Evolutionary conservation across 2,113 vertebrate species (phyloP), one percentile per base, ranked within the genome.

Genomic region (Pavo muticus): DNA sequence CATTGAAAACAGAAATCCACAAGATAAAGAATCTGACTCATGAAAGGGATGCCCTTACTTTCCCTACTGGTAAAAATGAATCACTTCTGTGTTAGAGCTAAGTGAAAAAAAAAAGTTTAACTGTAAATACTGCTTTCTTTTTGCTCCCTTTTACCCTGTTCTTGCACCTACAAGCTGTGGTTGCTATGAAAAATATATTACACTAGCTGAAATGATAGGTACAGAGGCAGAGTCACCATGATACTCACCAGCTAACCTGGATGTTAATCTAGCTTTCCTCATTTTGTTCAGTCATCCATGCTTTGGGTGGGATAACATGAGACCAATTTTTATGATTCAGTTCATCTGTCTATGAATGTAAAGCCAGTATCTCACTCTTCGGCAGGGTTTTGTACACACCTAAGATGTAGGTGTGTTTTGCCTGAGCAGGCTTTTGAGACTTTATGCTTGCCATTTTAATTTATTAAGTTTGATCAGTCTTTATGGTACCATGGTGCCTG

Each of bases 61-160:
- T 97, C 65, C 75, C 85, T 94, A 6, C 45, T 96, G 97, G 96
- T 90, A 94, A 97, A 95, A 97, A 96, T 97, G 96, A 98, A 97
- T 98, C 97, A 98, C 88, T 92, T 67, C 54, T 89, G 6, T 79
- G 68, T 95, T 91, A 67, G 88, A 93, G n/a, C 65, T 94, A 87
- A 87, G 88, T 93, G 91, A 95, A 91, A 86, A 91, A 90, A 52
- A 54, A 30, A 54, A 29, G 27, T 29, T 87, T 73, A 94, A 94
- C 90, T 91, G 85, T 67, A 97, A 96, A 94, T 88, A 96, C 24
- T 91, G 56, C 92, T 98, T 97, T 96, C 70, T 72, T 97, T 97
- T 97, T 96, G 73, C 86, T 92, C 39, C 48, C 95, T 86, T 90
- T 87, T 92, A 91, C 67, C 20, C 64, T 96, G 67, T 94, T 96